Evolutionary conservation across 2,113 vertebrate genomes (phyloP), one percentile per base, ranked within the genome.

Genomic region (Poicephalus meyeri): DNA sequence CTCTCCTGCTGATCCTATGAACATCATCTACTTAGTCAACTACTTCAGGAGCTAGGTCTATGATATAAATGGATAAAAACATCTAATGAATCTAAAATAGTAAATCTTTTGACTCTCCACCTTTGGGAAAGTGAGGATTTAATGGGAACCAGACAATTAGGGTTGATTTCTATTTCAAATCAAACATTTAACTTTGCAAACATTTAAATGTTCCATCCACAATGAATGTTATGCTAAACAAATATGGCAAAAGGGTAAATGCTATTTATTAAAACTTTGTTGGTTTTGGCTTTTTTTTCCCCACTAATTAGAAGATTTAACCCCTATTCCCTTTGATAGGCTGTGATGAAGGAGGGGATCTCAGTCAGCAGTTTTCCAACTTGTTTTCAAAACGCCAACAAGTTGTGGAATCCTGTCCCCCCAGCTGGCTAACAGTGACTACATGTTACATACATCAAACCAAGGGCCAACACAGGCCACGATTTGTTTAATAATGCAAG

Each of bases 401-500:
- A 14, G 55, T 47, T 55, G 20, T n/a, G 89, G 72, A 80, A 68
- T 68, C 35, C 39, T 68, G 39, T 74, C 68, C 17, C 53, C 47
- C 19, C 55, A 74, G 68, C 24, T 88, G 50, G 55, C 42, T 88
- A 71, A 68, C 56, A 80, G 15, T 11, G 26, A 50, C 50, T 63
- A n/a, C 7, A 3, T 39, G 23, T 68, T 69, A 69, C 0, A 0
- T 47, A 69, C 72, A 72, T 46, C 64, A 88, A 88, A 80, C 76
- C 56, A 79, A 79, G 71, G 72, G 80, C 52, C 86, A 84, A 3
- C 5, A 21, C 24, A 86, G 65, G 61, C 73, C 56, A 53, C 53
- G 52, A 84, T 95, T 94, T 93, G 52, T 71, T 96, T 96, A 92
- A 95, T 71, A 96, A 94, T 71, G 82, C 55, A 90, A 42, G 64